These are phyloP conservation scores for Trochalopteron elliotii DNA, from an alignment of 2,113 vertebrate species.

Conservation along the genomic window DNA sequence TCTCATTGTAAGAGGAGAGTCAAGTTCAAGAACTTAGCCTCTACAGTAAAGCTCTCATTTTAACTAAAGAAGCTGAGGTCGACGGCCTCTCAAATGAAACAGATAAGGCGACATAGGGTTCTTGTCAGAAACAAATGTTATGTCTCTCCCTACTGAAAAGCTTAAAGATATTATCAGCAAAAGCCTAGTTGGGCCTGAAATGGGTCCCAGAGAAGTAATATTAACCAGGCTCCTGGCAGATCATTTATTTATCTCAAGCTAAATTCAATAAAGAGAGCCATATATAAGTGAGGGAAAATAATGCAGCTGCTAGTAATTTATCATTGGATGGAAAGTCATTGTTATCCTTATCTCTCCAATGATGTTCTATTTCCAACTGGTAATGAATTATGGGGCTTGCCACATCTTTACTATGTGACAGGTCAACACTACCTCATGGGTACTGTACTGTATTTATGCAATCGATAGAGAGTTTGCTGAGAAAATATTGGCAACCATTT, in stretches of 20 bases:
- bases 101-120: conserved; percentile 82
- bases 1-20: conserved; percentile 68
- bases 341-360: conserved; percentile 88
- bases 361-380: conserved; percentile 84
- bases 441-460: conserved; percentile 68
- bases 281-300: conserved; percentile 91
- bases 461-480: conserved; percentile 53
- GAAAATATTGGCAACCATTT: conserved; percentile 49
- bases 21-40: conserved; percentile 75
- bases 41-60: conserved; percentile 73
- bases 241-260: conserved; percentile 91
- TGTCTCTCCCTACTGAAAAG: conserved; percentile 79
- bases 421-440: conserved; percentile 60
- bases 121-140: conserved; percentile 85
- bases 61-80: conserved; percentile 72
- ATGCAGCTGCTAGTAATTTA: conserved; percentile 86
- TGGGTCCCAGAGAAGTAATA: conserved; percentile 81
- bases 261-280: conserved; percentile 90
- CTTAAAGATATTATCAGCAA: conserved; percentile 80
- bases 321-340: conserved; percentile 86
- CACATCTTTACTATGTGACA: conserved; percentile 73
- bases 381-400: conserved; percentile 82
- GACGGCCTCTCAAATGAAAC: conserved; percentile 79
- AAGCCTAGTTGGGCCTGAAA: conserved; percentile 79
- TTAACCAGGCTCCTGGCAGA: conserved; percentile 87